phyloP scores from a whole-genome alignment of 1,140 invertebrate species.

The Aphelinus certus region DNA sequence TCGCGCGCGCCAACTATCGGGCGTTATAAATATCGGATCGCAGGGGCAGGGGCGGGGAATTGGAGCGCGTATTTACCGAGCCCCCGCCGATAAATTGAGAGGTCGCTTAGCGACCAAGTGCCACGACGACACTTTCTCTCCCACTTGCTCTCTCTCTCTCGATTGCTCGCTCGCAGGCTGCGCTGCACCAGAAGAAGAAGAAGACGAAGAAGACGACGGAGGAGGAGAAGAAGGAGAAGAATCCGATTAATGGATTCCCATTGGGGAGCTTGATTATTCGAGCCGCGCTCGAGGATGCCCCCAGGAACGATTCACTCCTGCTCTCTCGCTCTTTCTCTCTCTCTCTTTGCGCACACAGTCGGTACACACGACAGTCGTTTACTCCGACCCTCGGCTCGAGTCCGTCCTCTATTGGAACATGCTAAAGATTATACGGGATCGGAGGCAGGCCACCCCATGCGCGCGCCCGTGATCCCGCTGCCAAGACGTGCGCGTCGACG shows the following conservation, averaged over 20 bases:
- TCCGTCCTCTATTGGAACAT: no score
- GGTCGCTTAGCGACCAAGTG: neutral
- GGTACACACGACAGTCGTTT: no score
- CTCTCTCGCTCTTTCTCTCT: neutral
- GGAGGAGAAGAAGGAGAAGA: neutral
- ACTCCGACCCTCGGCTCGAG: no score
- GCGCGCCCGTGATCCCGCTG: no score
- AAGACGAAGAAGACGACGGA: conserved; percentile 19
- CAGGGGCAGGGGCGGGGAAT: no score
- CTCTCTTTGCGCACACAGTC: neutral
- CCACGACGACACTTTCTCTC: neutral
- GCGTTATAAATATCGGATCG: no score
- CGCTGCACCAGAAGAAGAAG: neutral
- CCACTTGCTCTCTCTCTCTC: neutral
- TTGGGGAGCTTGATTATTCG: neutral
- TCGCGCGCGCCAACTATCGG: neutral
- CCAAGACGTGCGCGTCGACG: no score
- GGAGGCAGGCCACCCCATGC: no score
- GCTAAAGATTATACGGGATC: no score
- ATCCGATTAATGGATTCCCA: neutral
- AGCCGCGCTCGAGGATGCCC: neutral
- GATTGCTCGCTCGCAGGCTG: neutral
- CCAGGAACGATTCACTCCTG: neutral
- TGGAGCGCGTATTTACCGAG: no score
- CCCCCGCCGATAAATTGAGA: neutral